These are phyloP conservation scores for Eupeodes corollae DNA, from an alignment of 1,140 invertebrate species.

Conservation along the genomic window DNA sequence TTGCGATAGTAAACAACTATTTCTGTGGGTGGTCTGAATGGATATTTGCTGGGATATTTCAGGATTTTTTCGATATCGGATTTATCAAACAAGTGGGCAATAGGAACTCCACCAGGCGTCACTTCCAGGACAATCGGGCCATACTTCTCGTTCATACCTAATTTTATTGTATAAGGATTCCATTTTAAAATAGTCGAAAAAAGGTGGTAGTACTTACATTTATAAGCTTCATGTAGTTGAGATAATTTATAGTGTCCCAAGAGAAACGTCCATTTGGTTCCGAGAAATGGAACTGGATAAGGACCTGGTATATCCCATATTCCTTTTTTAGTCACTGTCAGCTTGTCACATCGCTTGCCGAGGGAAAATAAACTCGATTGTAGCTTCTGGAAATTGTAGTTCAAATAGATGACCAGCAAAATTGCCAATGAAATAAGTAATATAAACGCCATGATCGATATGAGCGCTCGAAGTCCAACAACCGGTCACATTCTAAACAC, in stretches of 20 bases:
- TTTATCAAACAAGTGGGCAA: slow-evolving; percentile 66
- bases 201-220: slow-evolving; percentile 54
- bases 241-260: slow-evolving; percentile 58
- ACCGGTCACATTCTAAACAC: too few species aligned
- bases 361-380: slow-evolving; percentile 21
- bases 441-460: slow-evolving; percentile 25
- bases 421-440: slow-evolving; percentile 30
- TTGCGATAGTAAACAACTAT: slow-evolving; percentile 65
- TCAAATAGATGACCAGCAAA: slow-evolving; percentile 28
- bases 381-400: slow-evolving; percentile 24
- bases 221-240: slow-evolving; percentile 68
- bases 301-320: slow-evolving; percentile 59
- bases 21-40: slow-evolving; percentile 70
- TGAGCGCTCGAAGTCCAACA: too few species aligned
- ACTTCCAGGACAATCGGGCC: slow-evolving; percentile 68
- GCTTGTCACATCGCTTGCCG: slow-evolving; percentile 13
- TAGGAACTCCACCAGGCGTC: slow-evolving; percentile 56
- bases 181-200: too few species aligned
- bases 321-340: slow-evolving; percentile 5
- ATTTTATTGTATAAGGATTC: too few species aligned
- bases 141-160: slow-evolving; percentile 57
- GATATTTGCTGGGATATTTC: slow-evolving; percentile 55
- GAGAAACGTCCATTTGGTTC: slow-evolving; percentile 65
- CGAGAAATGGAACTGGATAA: slow-evolving; percentile 56
- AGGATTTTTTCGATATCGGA: slow-evolving; percentile 67